Conservation (phyloP, 2,113 vertebrate species). For the Oreocharis arfaki region DNA sequence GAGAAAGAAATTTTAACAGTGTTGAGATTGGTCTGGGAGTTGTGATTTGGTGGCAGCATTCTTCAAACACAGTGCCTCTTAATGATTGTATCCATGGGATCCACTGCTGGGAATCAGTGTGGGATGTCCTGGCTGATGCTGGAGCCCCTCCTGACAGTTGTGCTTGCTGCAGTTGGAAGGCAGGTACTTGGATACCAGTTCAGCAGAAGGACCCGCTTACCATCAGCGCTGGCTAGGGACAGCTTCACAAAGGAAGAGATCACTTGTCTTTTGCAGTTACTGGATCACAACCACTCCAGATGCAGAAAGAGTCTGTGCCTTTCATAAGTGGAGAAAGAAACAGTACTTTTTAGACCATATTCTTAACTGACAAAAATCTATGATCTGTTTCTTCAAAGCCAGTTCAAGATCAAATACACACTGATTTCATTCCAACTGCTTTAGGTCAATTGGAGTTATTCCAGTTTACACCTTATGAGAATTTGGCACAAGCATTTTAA, state of each 20-base stretch:
- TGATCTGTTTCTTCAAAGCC: constrained; percentile 48
- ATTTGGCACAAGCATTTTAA: constrained; percentile 34
- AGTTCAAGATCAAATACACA: constrained; percentile 43
- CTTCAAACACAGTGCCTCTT: neutral
- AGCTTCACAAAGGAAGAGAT: neutral
- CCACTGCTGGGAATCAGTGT: neutral
- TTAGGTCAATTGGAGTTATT: constrained; percentile 37
- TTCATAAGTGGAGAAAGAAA: neutral
- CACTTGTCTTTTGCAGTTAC: neutral
- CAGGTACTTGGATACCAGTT: neutral
- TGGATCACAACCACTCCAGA: neutral
- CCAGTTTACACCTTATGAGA: constrained; percentile 38
- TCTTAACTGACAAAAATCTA: constrained; percentile 33
- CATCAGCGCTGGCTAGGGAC: neutral
- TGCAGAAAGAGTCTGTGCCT: neutral
- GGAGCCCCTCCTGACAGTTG: neutral
- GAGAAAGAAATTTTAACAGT: neutral
- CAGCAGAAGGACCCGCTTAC: neutral
- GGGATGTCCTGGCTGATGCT: neutral
- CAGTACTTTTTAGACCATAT: neutral
- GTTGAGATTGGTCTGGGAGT: neutral
- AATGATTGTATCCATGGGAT: neutral
- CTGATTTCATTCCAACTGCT: constrained; percentile 37
- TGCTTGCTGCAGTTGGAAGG: neutral
- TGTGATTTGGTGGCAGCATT: neutral